These are phyloP conservation scores for Cheilosia soror DNA, from an alignment of 2,888 invertebrate species.

Conservation along the genomic window DNA sequence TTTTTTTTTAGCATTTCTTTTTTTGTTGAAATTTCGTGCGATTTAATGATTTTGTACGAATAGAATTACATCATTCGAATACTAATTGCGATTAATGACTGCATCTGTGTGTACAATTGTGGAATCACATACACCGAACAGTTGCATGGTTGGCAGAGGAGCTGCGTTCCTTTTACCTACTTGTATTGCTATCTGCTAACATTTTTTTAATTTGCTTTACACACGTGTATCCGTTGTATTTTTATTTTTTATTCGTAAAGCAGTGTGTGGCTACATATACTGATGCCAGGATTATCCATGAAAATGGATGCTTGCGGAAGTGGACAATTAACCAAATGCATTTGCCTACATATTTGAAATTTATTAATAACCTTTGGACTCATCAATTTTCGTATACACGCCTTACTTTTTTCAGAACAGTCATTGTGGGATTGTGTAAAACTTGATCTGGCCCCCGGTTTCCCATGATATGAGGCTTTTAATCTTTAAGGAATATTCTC, in stretches of 20 bases:
- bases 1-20: neutral
- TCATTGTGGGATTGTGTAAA: no score
- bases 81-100: slow-evolving; percentile 59
- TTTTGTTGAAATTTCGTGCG: slow-evolving; percentile 18
- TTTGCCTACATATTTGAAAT: slow-evolving; percentile 9
- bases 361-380: slow-evolving; percentile 4
- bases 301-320: neutral
- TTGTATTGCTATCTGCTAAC: slow-evolving; percentile 13
- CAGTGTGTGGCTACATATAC: neutral
- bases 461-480: no score
- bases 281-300: neutral
- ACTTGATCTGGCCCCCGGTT: no score
- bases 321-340: neutral
- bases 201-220: slow-evolving; percentile 9
- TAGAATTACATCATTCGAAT: slow-evolving; percentile 64
- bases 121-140: slow-evolving; percentile 7
- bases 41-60: slow-evolving; percentile 31
- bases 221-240: slow-evolving; percentile 33
- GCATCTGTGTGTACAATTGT: slow-evolving; percentile 31
- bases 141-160: neutral
- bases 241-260: neutral
- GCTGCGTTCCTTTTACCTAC: neutral
- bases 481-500: no score
- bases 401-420: no score
- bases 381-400: no score